Base-by-base conservation (phyloP, 2,113 vertebrate genomes). In the Xerus inauris region DNA sequence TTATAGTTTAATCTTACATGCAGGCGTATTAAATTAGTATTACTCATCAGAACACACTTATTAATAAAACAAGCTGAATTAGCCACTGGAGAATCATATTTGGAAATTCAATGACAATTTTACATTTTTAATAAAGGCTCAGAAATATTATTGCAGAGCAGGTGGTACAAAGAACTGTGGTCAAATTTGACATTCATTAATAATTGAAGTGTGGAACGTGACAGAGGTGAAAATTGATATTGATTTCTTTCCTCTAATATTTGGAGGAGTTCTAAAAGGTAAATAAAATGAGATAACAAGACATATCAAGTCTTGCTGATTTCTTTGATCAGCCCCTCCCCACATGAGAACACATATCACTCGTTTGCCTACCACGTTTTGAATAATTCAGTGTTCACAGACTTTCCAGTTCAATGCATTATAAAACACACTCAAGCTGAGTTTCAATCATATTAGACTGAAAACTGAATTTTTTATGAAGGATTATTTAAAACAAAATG, bases 131-230 rank as follows among this genome's bases (percentile, higher is more conserved):
- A 99, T 99, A 99, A 99, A 98, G 98, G 97, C 80, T 98, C 95
- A 97, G 98, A 98, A 98, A 98, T 99, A 98, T 98, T 99, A 99
- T 98, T 98, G 94, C 98, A 98, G 97, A 98, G 98, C 97, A 98
- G 97, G 98, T 98, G 97, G 97, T 98, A 98, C 87, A 96, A 95
- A 98, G 95, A 98, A 98, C 98, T 98, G 96, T 99, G 98, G 98
- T 98, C 98, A 99, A 99, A 99, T 99, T 98, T 99, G 98, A 98
- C 98, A 99, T 99, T 98, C 98, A 99, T 99, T 98, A 99, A 99
- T 99, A 99, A 99, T 98, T 98, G 97, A 99, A 98, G 97, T 87
- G 57, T 96, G 69, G 98, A 98, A 99, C 79, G 97, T 99, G 98
- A 99, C 98, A 98, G 97, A 99, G 98, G 98, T 98, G 98, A 98